Evolutionary conservation across 1,140 invertebrate species (phyloP).

Genomic region (Eueides isabella): DNA sequence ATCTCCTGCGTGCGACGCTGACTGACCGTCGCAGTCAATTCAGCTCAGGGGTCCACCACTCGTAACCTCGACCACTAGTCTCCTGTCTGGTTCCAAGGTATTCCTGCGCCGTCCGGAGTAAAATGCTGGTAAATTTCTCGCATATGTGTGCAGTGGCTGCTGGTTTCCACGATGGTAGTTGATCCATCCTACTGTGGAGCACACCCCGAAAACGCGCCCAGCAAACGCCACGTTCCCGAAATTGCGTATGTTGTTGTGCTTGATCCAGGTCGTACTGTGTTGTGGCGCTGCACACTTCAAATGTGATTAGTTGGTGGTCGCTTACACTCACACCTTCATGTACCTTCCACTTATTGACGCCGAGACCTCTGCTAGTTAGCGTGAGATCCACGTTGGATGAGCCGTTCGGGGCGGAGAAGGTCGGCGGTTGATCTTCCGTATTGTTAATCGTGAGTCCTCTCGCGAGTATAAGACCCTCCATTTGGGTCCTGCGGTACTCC

Average conservation of each 20-base stretch:
- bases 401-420: conserved; percentile 31
- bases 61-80: neutral
- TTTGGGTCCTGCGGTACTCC: neutral
- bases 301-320: conserved; percentile 31
- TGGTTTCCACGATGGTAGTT: neutral
- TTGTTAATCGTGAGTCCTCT: conserved; percentile 11
- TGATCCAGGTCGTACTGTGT: neutral
- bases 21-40: neutral
- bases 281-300: no score
- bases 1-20: neutral
- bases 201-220: neutral
- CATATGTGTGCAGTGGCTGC: neutral
- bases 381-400: conserved; percentile 31
- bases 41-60: conserved; percentile 15
- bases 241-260: neutral
- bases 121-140: neutral
- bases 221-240: neutral
- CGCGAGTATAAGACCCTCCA: conserved; percentile 15
- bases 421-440: conserved; percentile 14
- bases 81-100: neutral
- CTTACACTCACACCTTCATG: conserved; percentile 28
- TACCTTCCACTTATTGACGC: conserved; percentile 9
- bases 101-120: neutral
- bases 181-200: neutral
- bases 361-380: neutral